Conservation (phyloP, 2,797 vertebrate genomes). For the Lophotriccus pileatus region DNA sequence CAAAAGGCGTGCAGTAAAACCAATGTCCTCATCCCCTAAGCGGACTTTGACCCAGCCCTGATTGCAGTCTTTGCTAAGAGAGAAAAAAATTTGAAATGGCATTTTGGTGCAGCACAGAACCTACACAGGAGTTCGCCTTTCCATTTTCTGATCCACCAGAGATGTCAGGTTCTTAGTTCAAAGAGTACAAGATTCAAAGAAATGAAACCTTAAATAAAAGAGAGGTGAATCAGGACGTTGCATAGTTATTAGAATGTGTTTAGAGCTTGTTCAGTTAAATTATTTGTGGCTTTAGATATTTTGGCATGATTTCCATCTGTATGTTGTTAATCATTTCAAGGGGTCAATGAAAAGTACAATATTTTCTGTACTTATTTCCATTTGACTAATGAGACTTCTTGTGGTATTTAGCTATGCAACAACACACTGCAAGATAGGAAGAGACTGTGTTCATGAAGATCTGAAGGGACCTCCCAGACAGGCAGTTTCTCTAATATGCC, state of each 20-base stretch:
- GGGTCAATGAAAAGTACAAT: neutral
- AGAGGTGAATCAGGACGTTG: neutral
- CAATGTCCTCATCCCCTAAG: neutral
- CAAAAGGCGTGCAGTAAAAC: neutral
- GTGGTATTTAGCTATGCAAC: neutral
- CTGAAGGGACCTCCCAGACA: neutral
- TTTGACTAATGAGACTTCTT: neutral
- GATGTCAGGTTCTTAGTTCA: neutral
- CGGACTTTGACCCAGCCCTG: neutral
- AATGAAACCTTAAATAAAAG: neutral
- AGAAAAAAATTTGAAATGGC: neutral
- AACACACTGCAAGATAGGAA: neutral
- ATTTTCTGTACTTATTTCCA: slow-evolving; percentile 11
- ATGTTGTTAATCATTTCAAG: neutral
- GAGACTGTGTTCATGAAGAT: neutral
- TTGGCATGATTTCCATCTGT: neutral
- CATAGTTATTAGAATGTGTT: neutral
- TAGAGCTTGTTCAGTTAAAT: neutral
- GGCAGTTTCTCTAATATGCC: slow-evolving; percentile 13
- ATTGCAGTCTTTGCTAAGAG: neutral
- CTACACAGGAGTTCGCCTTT: neutral
- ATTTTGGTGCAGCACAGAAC: neutral
- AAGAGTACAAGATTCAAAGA: neutral
- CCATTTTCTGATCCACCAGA: neutral
- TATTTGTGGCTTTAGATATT: slow-evolving; percentile 11